Evolutionary conservation across 2,888 invertebrate genomes (phyloP), one percentile per base, ranked within the genome.

Genomic region (Diaprepes abbreviatus): DNA sequence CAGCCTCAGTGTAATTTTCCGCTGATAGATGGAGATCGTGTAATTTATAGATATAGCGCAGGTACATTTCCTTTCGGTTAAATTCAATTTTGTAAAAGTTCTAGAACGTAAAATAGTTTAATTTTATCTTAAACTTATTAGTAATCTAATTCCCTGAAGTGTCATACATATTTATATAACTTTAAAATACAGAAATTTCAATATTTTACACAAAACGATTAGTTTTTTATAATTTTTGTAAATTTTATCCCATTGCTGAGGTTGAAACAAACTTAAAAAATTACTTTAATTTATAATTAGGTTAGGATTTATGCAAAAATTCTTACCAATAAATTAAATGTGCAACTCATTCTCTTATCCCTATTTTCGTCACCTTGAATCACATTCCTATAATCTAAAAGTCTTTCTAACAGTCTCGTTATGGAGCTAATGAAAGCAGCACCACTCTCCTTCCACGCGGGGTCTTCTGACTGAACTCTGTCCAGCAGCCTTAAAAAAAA

Each of bases 51-150:
- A 98, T 96, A 84, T 98, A 98, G 60, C 94, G 91, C 55, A 97
- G 86, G 84, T 97, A 98, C 95, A 97, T 96, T 84, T 97, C 96
- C 79, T 96, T 94, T 19, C 96, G 89, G 79, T 97, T 95, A 75
- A 96, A 95, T 85, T 97, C 96, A 82, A 95, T 95, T 83, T 96
- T 96, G 86, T 97, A 97, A 83, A 97, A 98, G 81, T 97, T 96
- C 93, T 94, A 86, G 9, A 12, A 17, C n/a, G n/a, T n/a, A n/a
- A n/a, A n/a, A n/a, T n/a, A n/a, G n/a, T n/a, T n/a, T n/a, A n/a
- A n/a, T n/a, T n/a, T n/a, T n/a, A n/a, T n/a, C n/a, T n/a, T n/a
- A n/a, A n/a, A n/a, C n/a, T n/a, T n/a, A n/a, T n/a, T n/a, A n/a
- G n/a, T n/a, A n/a, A n/a, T n/a, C n/a, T n/a, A n/a, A n/a, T n/a